Evolutionary conservation across 2,888 invertebrate genomes (phyloP), one percentile per base, ranked within the genome.

Genomic region (Drosophila multiciliata): DNA sequence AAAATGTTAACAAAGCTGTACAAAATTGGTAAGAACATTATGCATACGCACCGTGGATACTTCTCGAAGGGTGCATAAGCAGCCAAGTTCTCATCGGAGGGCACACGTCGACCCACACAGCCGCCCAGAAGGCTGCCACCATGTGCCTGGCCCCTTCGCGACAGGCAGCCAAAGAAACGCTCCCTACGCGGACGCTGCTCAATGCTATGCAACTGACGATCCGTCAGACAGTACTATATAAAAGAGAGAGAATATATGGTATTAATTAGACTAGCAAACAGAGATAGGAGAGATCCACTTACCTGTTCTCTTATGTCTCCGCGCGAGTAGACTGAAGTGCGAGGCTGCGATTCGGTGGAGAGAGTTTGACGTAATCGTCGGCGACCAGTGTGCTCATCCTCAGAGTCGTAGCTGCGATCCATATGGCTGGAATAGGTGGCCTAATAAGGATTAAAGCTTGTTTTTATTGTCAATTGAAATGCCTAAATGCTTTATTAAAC

Each of bases 11-110:
- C 15, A 42, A 9, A 12, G 8, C 3, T 11, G 32, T 26, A 54
- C 26, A 50, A 11, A 12, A 7, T 15, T 23, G 9, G 0, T 1
- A 15, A 33, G 8, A 17, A 1, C 3, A 1, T 9, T 17, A 29
- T 2, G 26, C 20, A 29, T 6, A 80, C 88, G 77, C 93, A 95
- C 95, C 96, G 95, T 89, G 95, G 95, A 94, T 96, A 95, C 91
- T 96, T 95, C 82, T 96, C 96, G 92, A 96, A 96, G 74, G 97
- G 97, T 62, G 96, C 97, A 93, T 96, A 96, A 90, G 97, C 97
- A 88, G 96, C 95, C 90, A 97, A 94, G 92, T 97, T 97, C 94
- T 98, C 97, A 93, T 98, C 97, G 84, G 97, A 97, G 83, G 97
- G 97, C 83, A 96, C 96, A 91, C 97, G 95, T 91, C 97, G 95